Evolutionary conservation across 2,888 invertebrate species (phyloP).

Genomic region (Cryptosula pallasiana): DNA sequence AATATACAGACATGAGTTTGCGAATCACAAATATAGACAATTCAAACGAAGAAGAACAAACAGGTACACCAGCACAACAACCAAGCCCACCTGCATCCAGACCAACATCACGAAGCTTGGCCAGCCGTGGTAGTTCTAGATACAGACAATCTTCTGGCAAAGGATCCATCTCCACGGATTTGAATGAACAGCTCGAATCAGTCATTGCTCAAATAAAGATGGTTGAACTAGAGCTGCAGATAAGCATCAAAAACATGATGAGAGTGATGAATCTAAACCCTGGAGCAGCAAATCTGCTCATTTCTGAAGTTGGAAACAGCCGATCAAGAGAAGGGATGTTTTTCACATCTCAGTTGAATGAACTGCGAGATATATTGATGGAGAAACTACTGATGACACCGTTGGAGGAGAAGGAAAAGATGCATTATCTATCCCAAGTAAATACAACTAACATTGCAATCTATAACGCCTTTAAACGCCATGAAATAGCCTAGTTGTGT

Average conservation of each 20-base stretch:
- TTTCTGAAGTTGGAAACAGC: conserved; percentile 31
- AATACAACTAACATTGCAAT: too few relatives aligned
- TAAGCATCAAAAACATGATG: conserved; percentile 40
- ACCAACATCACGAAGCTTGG: background rate
- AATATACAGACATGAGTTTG: background rate
- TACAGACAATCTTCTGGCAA: background rate
- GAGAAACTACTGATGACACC: conserved; percentile 50
- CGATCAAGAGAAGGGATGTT: conserved; percentile 29
- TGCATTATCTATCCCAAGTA: conserved; percentile 46
- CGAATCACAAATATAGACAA: background rate
- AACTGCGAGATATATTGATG: conserved; percentile 46
- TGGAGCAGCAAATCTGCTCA: conserved; percentile 39
- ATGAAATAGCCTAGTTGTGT: too few relatives aligned
- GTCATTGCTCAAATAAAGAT: background rate
- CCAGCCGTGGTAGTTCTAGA: background rate
- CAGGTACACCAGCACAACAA: background rate
- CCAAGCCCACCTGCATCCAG: conserved; percentile 1
- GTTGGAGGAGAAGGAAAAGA: conserved; percentile 47
- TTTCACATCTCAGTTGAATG: conserved; percentile 37
- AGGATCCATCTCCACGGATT: background rate
- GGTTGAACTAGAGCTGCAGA: conserved; percentile 8
- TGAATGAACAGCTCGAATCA: conserved; percentile 18
- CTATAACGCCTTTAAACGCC: too few relatives aligned
- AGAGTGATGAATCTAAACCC: conserved; percentile 43
- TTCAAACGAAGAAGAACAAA: background rate